Evolutionary conservation across 2,888 invertebrate species (phyloP), one percentile per base, ranked within the genome.

Genomic region (Phortica magna): DNA sequence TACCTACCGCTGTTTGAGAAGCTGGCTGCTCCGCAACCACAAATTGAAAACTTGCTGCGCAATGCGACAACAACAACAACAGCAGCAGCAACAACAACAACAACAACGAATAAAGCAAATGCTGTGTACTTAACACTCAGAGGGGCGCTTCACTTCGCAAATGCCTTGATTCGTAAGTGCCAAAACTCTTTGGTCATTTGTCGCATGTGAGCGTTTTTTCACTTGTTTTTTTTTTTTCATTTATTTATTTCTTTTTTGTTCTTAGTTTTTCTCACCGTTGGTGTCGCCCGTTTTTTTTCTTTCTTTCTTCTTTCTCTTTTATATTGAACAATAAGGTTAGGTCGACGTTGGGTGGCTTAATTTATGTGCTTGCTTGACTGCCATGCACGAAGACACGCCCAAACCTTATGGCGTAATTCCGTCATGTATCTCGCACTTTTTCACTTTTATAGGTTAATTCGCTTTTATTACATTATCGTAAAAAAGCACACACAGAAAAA

Each of bases 381-480:
- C 64, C 22, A 48, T 70, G 57, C 57, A 78, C 79, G 78, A 82
- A 84, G 87, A 84, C 85, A 87, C 87, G 87, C 87, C 87, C 89
- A 79, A 79, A 80, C 87, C 89, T 89, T 87, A 87, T 87, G 89
- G 87, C 83, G 80, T 85, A 88, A 85, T 89, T 85, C 81, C 85
- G 77, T 81, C 85, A 81, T 85, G 85, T 88, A 79, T 81, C 88
- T 81, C 83, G 83, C 84, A 85, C 84, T 84, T 88, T 88, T 88
- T 82, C 81, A 78, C 78, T 87, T 89, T 89, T 90, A 90, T 89
- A 88, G 90, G 90, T 89, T 89, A 90, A 89, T 89, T 89, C 84
- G 84, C 85, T 89, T 89, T 89, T 90, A 89, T 90, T 88, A 90
- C 88, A 85, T 83, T 84, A 85, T 87, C 88, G 88, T 90, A 90